Percentiles rank a stretch among this genome's conserved stretches.
These are phyloP conservation scores for Melanotus villosus DNA, from an alignment of 2,888 invertebrate species.

Conservation along the genomic window DNA sequence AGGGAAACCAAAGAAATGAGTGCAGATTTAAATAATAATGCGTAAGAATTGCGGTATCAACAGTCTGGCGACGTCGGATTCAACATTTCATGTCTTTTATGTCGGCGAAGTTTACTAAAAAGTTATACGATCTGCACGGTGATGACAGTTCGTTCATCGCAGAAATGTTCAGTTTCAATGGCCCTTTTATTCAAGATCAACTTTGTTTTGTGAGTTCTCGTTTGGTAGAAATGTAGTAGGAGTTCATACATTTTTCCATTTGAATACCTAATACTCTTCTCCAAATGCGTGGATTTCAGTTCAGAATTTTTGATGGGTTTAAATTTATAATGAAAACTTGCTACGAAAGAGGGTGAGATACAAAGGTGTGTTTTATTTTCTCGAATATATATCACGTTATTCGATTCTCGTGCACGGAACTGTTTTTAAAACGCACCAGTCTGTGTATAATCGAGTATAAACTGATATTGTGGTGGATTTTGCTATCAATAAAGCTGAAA, in stretches of 20 bases:
- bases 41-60: constrained; percentile 20
- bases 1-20: constrained; percentile 27
- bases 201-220: constrained; percentile 51
- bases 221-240: constrained; percentile 46
- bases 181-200: constrained; percentile 54
- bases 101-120: constrained; percentile 34
- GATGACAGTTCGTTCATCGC: constrained; percentile 50
- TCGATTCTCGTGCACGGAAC: constrained; percentile 22
- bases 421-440: background rate
- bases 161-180: constrained; percentile 50
- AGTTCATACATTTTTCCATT: constrained; percentile 51
- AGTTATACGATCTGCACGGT: constrained; percentile 39
- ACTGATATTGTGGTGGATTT: too few relatives aligned
- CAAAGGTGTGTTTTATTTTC: constrained; percentile 33
- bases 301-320: constrained; percentile 41
- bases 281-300: constrained; percentile 44
- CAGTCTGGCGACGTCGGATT: constrained; percentile 32
- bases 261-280: constrained; percentile 49
- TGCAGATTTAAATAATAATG: constrained; percentile 35
- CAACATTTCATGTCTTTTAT: constrained; percentile 33
- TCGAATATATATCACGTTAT: constrained; percentile 17
- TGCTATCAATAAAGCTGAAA: too few relatives aligned
- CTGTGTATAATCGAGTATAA: background rate
- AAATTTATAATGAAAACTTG: constrained; percentile 45
- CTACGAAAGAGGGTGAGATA: constrained; percentile 13